Evolutionary conservation across 1,140 invertebrate species (phyloP).

Genomic region (Magallana gigas): DNA sequence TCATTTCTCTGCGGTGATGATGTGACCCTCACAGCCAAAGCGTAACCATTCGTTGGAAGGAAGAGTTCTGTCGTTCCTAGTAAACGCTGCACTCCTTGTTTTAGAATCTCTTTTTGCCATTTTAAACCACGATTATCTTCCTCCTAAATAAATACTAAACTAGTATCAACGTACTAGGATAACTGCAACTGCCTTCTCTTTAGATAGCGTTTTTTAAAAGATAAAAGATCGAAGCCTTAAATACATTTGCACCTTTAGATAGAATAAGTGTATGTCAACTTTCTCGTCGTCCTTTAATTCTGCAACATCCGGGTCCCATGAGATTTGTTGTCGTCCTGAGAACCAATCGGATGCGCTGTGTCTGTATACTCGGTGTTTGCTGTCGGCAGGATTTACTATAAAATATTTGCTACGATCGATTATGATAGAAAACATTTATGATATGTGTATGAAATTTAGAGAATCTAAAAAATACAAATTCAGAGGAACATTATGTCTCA

Average conservation of each 20-base stretch:
- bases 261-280: neutral
- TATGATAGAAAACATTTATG: neutral
- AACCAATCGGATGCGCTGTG: neutral
- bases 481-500: neutral
- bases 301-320: constrained; percentile 17
- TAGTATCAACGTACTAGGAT: neutral
- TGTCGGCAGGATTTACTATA: constrained; percentile 7
- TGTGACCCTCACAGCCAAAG: neutral
- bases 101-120: neutral
- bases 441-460: neutral
- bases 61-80: neutral
- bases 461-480: neutral
- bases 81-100: neutral
- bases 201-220: neutral
- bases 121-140: neutral
- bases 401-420: neutral
- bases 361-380: constrained; percentile 10
- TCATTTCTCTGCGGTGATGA: neutral
- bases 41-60: neutral
- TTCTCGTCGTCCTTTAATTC: neutral
- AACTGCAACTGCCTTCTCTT: neutral
- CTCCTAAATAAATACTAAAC: neutral
- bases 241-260: neutral
- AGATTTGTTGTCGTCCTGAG: neutral
- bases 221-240: neutral